A percentile compares a stretch with the other conserved stretches of the same genome.
phyloP scores from a whole-genome alignment of 2,113 vertebrate species.

The Psilopogon haemacephalus region DNA sequence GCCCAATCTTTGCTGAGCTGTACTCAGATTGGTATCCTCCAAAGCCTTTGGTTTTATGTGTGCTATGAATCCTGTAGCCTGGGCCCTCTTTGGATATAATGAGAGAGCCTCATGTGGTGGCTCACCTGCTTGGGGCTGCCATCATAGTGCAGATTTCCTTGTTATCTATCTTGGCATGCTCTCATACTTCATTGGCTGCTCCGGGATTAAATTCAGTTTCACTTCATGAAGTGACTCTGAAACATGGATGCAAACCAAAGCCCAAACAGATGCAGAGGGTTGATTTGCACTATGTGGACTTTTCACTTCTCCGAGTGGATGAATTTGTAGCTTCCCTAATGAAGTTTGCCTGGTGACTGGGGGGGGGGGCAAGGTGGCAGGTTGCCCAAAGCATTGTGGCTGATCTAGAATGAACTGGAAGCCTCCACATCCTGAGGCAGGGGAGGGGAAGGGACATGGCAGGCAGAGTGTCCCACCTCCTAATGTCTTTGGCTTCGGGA shows the following conservation, averaged over 20 bases:
- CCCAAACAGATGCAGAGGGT: background rate
- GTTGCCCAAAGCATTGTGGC: background rate
- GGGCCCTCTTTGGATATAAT: background rate
- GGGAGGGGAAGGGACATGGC: background rate
- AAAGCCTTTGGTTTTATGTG: background rate
- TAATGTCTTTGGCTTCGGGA: slow-evolving; percentile 43
- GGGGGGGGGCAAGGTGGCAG: background rate
- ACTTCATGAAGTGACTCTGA: slow-evolving; percentile 5
- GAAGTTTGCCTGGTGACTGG: background rate
- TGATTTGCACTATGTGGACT: background rate
- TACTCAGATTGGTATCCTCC: background rate
- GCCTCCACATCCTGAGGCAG: background rate
- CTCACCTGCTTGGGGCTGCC: slow-evolving; percentile 8
- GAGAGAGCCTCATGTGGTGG: background rate
- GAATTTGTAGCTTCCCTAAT: slow-evolving; percentile 23
- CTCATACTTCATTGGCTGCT: background rate
- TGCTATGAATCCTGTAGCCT: background rate
- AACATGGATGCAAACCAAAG: slow-evolving; percentile 17
- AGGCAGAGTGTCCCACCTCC: background rate
- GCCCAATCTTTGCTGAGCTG: background rate
- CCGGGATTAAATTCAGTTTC: slow-evolving; percentile 6
- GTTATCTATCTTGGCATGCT: background rate
- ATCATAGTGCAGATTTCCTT: background rate
- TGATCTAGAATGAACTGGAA: slow-evolving; percentile 23
- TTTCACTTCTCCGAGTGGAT: background rate